Conservation (phyloP, 2,797 vertebrate genomes). For the Morelia viridis region DNA sequence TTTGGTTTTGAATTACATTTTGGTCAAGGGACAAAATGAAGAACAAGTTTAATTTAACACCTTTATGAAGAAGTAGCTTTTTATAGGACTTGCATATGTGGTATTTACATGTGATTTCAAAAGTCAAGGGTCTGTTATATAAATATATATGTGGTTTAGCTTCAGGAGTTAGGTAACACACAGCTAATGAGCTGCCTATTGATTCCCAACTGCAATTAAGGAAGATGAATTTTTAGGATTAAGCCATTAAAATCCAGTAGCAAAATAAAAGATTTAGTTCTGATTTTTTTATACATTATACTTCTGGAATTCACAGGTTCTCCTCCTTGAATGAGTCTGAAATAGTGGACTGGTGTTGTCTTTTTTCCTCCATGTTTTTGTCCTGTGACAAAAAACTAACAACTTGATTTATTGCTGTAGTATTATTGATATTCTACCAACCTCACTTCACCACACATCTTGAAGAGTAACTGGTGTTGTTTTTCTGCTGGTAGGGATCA, state of each 20-base stretch:
- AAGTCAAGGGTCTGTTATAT: neutral
- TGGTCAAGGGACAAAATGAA: neutral
- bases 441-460: neutral
- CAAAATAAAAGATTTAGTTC: neutral
- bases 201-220: neutral
- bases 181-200: neutral
- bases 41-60: neutral
- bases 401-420: neutral
- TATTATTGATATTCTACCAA: neutral
- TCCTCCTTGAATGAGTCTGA: neutral
- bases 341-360: neutral
- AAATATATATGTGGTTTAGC: neutral
- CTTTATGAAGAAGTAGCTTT: neutral
- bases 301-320: neutral
- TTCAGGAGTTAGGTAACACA: neutral
- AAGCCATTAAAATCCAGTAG: neutral
- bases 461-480: neutral
- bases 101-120: neutral
- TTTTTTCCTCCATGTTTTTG: neutral
- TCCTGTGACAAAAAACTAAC: neutral
- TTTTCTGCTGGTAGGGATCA: neutral
- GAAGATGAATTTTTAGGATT: neutral
- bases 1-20: neutral
- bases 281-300: neutral
- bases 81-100: neutral